Evolutionary conservation across 1,140 invertebrate species (phyloP), one percentile per base, ranked within the genome.

Genomic region (Drosophila ficusphila): DNA sequence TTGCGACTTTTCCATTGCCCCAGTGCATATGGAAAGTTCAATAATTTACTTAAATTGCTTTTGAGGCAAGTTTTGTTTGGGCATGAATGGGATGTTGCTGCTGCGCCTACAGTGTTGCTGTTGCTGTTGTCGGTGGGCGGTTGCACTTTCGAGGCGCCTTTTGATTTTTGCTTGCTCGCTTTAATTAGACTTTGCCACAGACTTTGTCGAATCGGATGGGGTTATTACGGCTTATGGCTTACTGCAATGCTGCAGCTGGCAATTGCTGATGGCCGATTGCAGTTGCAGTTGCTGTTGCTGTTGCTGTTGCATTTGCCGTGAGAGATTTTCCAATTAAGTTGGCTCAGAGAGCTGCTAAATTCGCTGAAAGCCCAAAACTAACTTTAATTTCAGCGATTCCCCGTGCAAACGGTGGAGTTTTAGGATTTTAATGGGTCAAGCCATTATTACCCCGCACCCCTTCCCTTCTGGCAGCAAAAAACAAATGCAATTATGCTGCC

Each of bases 311-410:
- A 12, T 27, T 16, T 47, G 58, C 54, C 81, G 81, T 85, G 81
- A 86, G 81, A 85, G 76, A 76, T 73, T 85, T 86, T 86, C 81
- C 81, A 85, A 85, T 85, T 85, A 85, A 85, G 57, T 86, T 78
- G 60, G 56, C 69, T 53, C 14, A 27, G 34, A 41, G 36, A 70
- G 27, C 29, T 36, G 53, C 29, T 42, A 21, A 44, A 34, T 34
- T 34, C 19, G 27, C 29, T 69, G 44, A 71, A 65, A 47, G 34
- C 48, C 27, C 9, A 52, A 52, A 31, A n/a, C 11, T 19, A 48
- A 29, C 46, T 51, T 46, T 25, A 39, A 61, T 72, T 60, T 72
- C n/a, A 31, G 19, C 11, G 57, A 19, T 36, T 38, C 44, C 21
- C 42, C 6, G 53, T 19, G 54, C 58, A 60, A 62, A 42, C 31